Evolutionary conservation across 2,797 vertebrate species (phyloP), one percentile per base, ranked within the genome.

Genomic region (Hyperoplus immaculatus): DNA sequence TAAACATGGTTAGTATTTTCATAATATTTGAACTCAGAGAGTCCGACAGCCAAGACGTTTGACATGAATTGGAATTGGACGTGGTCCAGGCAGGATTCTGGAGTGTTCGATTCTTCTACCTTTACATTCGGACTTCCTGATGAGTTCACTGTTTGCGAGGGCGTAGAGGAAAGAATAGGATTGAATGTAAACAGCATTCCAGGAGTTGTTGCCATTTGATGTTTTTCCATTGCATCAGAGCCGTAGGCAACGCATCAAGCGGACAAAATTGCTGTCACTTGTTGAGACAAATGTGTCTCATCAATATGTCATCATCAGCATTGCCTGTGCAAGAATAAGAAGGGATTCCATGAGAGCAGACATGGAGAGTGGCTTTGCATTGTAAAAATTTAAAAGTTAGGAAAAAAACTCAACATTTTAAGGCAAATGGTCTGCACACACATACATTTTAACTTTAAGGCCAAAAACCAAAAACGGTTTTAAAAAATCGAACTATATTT

Each of bases 211-310:
- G 71, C 77, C 56, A 53, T 72, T 61, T 54, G 67, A 8, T 46
- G 6, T 87, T 82, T 29, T 87, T 87, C 90, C 87, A 75, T 87
- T 59, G 77, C 86, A 66, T 77, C 82, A 82, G 53, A 68, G 68
- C 38, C 2, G 38, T 49, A 39, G 70, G 46, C 54, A 53, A 11
- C 50, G 55, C 63, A 77, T 29, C 38, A 72, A 75, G 51, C 39
- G n/a, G 9, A 69, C 41, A 67, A 18, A 72, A 69, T 69, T 1
- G 0, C 71, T 42, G 70, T 79, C 61, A 82, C 67, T 82, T 72
- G 58, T 41, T 2, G 45, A 57, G 77, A 80, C 74, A 62, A 77
- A 75, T 60, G 47, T 29, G 3, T 59, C 63, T 69, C 64, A 6
- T 80, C 18, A 16, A 57, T 62, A 5, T 45, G 68, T 60, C 69